These are phyloP conservation scores for Drosophila tropicalis DNA, from an alignment of 1,140 invertebrate species.

Conservation along the genomic window DNA sequence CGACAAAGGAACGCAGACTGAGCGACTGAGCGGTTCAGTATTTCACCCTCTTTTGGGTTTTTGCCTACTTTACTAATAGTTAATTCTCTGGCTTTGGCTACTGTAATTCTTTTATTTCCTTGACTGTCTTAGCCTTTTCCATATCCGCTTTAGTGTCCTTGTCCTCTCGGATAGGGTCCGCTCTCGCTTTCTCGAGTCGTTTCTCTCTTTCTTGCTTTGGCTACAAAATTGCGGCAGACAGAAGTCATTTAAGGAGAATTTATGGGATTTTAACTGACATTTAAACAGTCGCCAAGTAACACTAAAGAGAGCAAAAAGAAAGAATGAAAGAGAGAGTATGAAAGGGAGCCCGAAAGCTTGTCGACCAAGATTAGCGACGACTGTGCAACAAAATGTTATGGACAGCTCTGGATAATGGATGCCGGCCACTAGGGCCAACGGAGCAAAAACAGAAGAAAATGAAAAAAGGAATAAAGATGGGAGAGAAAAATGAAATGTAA, in stretches of 20 bases:
- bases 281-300: conserved; percentile 68
- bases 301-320: conserved; percentile 12
- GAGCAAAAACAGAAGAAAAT: conserved; percentile 1
- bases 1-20: conserved; percentile 42
- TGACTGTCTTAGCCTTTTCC: conserved; percentile 53
- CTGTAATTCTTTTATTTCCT: conserved; percentile 56
- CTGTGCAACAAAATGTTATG: conserved; percentile 79
- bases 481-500: conserved; percentile 77
- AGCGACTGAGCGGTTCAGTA: neutral
- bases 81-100: conserved; percentile 41
- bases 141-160: conserved; percentile 40
- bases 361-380: conserved; percentile 76
- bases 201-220: conserved; percentile 23
- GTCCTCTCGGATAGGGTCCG: conserved; percentile 42
- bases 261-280: conserved; percentile 82
- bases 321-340: neutral
- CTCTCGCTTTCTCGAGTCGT: conserved; percentile 11
- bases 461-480: conserved; percentile 9
- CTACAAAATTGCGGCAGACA: conserved; percentile 76
- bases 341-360: conserved; percentile 47
- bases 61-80: conserved; percentile 16
- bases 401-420: conserved; percentile 72
- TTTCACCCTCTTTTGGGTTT: conserved; percentile 1
- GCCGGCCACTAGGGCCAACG: conserved; percentile 16
- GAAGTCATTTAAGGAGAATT: conserved; percentile 81